Percentiles rank a stretch among this genome's conserved stretches.
Conservation (phyloP, 2,888 invertebrate genomes). For the Amblyteles armatorius region DNA sequence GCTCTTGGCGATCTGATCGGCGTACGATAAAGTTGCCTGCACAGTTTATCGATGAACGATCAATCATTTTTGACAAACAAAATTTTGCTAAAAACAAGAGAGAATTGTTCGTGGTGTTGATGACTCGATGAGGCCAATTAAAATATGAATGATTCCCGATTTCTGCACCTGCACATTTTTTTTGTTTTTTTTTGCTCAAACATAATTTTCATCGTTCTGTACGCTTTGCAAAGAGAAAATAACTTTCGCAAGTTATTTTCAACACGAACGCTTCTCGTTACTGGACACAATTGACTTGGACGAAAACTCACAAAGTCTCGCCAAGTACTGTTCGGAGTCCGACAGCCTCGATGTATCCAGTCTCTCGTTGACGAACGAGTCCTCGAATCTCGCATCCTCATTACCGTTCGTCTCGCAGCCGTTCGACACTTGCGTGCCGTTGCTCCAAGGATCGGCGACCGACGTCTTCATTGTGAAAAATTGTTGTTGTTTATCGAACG, state of each 20-base stretch:
- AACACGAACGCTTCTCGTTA: neutral
- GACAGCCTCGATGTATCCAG: constrained; percentile 82
- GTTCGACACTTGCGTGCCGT: constrained; percentile 34
- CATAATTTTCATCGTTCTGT: neutral
- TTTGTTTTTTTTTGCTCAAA: neutral
- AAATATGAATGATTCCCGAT: neutral
- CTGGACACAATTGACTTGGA: neutral
- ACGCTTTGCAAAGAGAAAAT: neutral
- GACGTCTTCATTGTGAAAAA: constrained; percentile 77
- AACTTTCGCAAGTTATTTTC: too few species aligned
- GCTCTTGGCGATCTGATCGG: neutral
- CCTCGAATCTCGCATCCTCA: constrained; percentile 74
- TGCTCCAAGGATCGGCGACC: constrained; percentile 78
- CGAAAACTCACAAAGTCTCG: constrained; percentile 87
- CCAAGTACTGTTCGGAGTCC: constrained; percentile 89
- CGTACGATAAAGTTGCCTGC: neutral
- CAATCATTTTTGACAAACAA: neutral
- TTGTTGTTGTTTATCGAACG: constrained; percentile 8
- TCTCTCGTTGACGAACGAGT: constrained; percentile 75
- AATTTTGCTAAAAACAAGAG: neutral
- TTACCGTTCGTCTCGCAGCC: constrained; percentile 44
- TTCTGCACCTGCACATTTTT: neutral
- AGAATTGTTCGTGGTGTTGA: neutral
- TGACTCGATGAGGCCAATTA: neutral
- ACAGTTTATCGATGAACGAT: neutral